These are phyloP conservation scores for Acanthoscelides obtectus DNA, from an alignment of 2,888 invertebrate species.

Conservation along the genomic window DNA sequence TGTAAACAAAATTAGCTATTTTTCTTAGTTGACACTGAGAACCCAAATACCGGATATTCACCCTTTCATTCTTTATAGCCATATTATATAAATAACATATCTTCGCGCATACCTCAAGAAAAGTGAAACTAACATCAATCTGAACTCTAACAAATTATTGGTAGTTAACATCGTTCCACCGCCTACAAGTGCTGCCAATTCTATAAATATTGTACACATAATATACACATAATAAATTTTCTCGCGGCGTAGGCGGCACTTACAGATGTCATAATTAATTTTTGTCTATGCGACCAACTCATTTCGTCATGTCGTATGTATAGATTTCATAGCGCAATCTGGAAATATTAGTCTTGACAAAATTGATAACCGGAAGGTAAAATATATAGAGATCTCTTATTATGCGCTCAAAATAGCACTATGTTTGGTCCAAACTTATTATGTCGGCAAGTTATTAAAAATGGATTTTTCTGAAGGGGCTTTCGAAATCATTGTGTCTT, in stretches of 20 bases:
- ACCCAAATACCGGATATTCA: too few species aligned
- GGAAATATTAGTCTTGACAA: too few species aligned
- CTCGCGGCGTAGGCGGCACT: not conserved
- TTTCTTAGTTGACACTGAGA: too few species aligned
- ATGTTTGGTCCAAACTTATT: too few species aligned
- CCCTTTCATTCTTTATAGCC: too few species aligned
- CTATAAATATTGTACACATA: not conserved
- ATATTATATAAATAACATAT: not conserved
- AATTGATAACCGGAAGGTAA: too few species aligned
- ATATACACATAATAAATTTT: not conserved
- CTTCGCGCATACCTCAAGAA: not conserved
- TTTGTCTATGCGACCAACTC: not conserved
- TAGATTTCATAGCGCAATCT: not conserved
- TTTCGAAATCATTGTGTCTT: too few species aligned
- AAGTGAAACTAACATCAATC: not conserved
- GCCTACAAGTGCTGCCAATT: not conserved
- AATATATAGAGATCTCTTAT: too few species aligned
- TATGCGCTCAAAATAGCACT: too few species aligned
- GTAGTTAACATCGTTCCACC: not conserved
- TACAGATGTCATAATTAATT: not conserved
- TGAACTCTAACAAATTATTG: not conserved
- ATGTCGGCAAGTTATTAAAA: too few species aligned
- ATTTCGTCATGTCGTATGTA: not conserved
- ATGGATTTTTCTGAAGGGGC: too few species aligned
- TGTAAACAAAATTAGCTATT: too few species aligned